Base-by-base conservation (phyloP, 2,113 vertebrate genomes). In the Nibea albiflora region DNA sequence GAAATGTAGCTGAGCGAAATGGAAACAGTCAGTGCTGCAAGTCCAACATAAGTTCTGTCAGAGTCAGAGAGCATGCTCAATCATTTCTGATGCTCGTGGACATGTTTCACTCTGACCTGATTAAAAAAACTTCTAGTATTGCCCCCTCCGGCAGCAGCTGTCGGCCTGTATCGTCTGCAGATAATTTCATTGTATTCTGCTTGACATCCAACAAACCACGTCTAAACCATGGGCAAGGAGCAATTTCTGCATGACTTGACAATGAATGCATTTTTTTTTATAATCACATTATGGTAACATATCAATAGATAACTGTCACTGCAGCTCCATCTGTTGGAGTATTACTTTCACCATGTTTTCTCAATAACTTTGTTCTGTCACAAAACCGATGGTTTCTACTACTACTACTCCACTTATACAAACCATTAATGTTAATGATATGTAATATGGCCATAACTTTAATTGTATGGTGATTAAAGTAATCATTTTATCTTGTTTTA, bases 61-160 rank as follows among this genome's bases (percentile, higher is more conserved):
- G 57, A 35, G 58, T 42, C 31, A 56, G 20, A 44, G 19, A 35
- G 28, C 50, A 42, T 54, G 42, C 44, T 68, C 11, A 69, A 42
- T 15, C 17, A 53, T 68, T 22, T 35, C 9, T 11, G 5, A 57
- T 46, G 39, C 16, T 71, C 20, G 10, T 26, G 15, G 68, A 71
- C n/a, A 26, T 44, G 39, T 58, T 71, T 67, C 31, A 35, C 49
- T 76, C 19, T 58, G 24, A 58, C 47, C 49, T 35, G 49, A 53
- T 63, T 22, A 74, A 14, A 75, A 62, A 63, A 35, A 22, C 16
- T 9, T 31, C 9, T 4, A 9, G 22, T 14, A 26, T 62, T 26
- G n/a, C n/a, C 12, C 26, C 35, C 31, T 54, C 7, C 46, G 39
- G 24, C 19, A 62, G 46, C 12, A 57, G 50, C 39, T 64, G 62